phyloP scores from a whole-genome alignment of 2,797 vertebrate genomes.

The Acipenser transmontanus region DNA sequence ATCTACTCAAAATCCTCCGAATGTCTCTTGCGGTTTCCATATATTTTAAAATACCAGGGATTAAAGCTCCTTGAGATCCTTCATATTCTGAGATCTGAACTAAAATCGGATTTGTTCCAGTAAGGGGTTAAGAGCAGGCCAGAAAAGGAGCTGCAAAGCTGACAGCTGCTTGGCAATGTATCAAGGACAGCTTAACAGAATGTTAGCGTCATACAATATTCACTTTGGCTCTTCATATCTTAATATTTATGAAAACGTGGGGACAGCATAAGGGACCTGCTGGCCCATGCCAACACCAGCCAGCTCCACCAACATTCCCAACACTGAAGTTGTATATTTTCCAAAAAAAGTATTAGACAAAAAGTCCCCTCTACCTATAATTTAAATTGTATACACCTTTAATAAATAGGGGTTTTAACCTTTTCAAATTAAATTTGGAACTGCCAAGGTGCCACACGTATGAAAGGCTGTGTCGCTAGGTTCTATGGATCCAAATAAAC shows the following conservation, averaged over 20 bases:
- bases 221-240: constrained; percentile 60
- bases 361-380: no score
- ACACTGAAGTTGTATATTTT: no score
- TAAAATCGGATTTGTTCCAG: constrained; percentile 73
- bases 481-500: no score
- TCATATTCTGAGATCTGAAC: constrained; percentile 57
- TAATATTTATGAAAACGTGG: constrained; percentile 57
- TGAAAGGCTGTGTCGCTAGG: no score
- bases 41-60: constrained; percentile 47
- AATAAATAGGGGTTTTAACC: no score
- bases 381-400: no score
- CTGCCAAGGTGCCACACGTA: no score
- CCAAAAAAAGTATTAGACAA: no score
- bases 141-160: constrained; percentile 49
- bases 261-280: constrained; percentile 51
- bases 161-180: constrained; percentile 68
- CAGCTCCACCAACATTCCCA: no score
- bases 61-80: constrained; percentile 50
- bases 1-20: constrained; percentile 7
- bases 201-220: constrained; percentile 54
- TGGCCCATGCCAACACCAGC: background rate
- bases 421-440: no score
- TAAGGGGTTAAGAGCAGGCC: constrained; percentile 55
- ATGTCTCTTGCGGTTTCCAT: constrained; percentile 41
- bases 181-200: constrained; percentile 56